Percentiles rank a stretch among this genome's conserved stretches.
Conservation (phyloP, 2,888 invertebrate species). For the Anticlea derivata region DNA sequence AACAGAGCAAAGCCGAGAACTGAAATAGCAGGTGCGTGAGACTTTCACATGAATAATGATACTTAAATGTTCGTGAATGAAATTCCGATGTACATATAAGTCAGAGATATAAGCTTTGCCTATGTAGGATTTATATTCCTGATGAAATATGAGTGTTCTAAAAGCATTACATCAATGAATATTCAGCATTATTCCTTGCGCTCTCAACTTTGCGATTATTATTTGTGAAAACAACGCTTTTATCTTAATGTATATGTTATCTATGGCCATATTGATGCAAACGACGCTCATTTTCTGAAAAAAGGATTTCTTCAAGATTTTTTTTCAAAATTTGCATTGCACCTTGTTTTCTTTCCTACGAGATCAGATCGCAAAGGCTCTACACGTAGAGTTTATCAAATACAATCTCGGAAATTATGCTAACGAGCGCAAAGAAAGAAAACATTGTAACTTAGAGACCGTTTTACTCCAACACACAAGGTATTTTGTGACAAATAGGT, state of each 20-base stretch:
- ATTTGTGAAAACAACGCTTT: slow-evolving; percentile 2
- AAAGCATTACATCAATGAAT: slow-evolving; percentile 3
- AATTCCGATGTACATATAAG: not conserved
- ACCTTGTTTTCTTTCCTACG: slow-evolving; percentile 11
- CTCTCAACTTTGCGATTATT: not conserved
- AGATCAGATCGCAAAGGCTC: slow-evolving; percentile 25
- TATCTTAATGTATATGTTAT: slow-evolving; percentile 1
- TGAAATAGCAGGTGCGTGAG: slow-evolving; percentile 1
- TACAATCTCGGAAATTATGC: slow-evolving; percentile 32
- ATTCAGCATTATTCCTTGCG: not conserved
- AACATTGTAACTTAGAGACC: not conserved
- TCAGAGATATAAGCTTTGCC: not conserved
- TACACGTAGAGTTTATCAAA: slow-evolving; percentile 25
- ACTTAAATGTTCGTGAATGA: not conserved
- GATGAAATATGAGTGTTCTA: not conserved
- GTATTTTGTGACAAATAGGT: no score
- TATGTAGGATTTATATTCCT: not conserved
- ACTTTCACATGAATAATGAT: slow-evolving; percentile 4
- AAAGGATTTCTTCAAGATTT: not conserved
- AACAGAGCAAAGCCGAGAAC: slow-evolving; percentile 20
- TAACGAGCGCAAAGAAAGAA: slow-evolving; percentile 27
- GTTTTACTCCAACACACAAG: no score
- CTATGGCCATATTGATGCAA: not conserved
- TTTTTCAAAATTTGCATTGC: not conserved
- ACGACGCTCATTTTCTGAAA: slow-evolving; percentile 6